Conservation (phyloP, 1,140 invertebrate species). For the Sesamia nonagrioides region DNA sequence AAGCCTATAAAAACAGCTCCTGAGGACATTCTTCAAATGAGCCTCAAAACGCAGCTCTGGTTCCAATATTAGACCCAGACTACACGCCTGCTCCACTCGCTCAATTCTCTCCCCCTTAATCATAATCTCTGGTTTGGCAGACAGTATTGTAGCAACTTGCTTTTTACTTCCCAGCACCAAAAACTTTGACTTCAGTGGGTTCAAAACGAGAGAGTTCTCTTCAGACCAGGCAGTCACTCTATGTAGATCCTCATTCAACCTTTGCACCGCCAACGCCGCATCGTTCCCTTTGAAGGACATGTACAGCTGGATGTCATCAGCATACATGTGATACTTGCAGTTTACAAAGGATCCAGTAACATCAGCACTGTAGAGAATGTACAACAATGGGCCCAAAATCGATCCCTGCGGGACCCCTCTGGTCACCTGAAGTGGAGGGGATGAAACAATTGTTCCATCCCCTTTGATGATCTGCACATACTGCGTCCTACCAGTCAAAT, state of each 20-base stretch:
- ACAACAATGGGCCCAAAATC: neutral
- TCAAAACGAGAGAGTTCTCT: slow-evolving; percentile 4
- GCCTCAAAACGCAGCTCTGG: neutral
- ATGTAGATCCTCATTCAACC: neutral
- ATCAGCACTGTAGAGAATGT: neutral
- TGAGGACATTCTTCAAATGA: neutral
- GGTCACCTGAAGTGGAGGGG: no score
- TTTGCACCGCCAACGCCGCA: neutral
- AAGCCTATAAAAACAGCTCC: neutral
- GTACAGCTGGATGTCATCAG: no score
- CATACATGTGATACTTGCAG: no score
- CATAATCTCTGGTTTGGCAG: neutral
- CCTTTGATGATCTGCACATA: no score
- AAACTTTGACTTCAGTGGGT: neutral
- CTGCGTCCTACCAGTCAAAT: no score
- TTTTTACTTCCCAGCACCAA: neutral
- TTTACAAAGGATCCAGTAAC: no score
- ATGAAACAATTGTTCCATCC: no score
- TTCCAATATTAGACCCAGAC: neutral
- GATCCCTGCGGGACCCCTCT: no score
- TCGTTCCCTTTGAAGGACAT: neutral
- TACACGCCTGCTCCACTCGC: neutral
- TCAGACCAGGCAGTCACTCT: neutral
- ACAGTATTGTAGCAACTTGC: neutral
- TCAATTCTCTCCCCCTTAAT: neutral